Percentiles rank a stretch among this genome's conserved stretches.
Evolutionary conservation across 2,797 vertebrate species (phyloP).

Genomic region (Lates japonicus): DNA sequence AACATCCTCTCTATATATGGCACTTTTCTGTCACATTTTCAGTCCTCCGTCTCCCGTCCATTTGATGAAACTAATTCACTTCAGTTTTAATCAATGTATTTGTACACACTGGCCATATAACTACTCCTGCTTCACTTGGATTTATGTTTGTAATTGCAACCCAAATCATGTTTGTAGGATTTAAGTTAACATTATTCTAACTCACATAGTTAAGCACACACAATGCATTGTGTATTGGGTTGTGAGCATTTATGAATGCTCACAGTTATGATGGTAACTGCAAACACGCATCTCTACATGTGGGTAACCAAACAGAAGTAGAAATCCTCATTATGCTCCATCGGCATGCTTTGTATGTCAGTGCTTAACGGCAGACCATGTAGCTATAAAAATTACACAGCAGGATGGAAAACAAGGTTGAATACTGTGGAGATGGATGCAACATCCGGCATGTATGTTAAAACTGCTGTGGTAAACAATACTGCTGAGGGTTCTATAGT

Average conservation of each 20-base stretch:
- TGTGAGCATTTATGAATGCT: not conserved
- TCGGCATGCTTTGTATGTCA: not conserved
- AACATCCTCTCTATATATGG: not conserved
- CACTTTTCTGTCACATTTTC: not conserved
- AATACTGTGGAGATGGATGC: not conserved
- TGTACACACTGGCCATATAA: slow-evolving; percentile 8
- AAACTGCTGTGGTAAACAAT: slow-evolving; percentile 32
- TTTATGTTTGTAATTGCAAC: slow-evolving; percentile 22
- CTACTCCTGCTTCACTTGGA: slow-evolving; percentile 24
- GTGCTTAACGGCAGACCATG: not conserved
- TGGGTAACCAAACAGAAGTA: not conserved
- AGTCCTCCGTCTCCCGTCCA: slow-evolving; percentile 4
- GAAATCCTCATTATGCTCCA: not conserved
- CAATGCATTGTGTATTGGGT: not conserved
- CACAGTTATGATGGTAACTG: not conserved
- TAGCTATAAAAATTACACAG: not conserved
- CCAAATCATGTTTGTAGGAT: slow-evolving; percentile 21
- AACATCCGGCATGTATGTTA: slow-evolving; percentile 9
- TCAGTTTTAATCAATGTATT: slow-evolving; percentile 44
- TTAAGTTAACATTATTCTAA: slow-evolving; percentile 20
- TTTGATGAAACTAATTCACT: slow-evolving; percentile 37
- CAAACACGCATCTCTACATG: slow-evolving; percentile 12
- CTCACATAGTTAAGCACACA: not conserved
- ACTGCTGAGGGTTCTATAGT: slow-evolving; percentile 16
- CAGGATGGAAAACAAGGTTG: slow-evolving; percentile 20